Conservation (phyloP, 2,888 invertebrate species). For the Pecten maximus region DNA sequence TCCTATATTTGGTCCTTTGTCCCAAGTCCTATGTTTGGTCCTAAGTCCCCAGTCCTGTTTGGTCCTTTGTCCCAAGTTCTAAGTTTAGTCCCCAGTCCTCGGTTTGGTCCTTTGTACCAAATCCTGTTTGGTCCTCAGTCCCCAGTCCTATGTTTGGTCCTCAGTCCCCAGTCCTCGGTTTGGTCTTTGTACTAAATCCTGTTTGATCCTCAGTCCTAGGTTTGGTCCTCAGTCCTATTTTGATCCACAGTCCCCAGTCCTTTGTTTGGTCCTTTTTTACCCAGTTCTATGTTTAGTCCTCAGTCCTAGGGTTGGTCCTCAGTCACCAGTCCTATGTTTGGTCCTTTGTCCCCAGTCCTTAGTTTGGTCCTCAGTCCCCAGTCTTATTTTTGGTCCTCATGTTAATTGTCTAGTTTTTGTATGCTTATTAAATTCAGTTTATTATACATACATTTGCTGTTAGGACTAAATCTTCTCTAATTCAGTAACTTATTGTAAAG, state of each 20-base stretch:
- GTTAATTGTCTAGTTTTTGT: no score
- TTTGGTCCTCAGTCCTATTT: neutral
- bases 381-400: neutral
- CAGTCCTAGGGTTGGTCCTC: neutral
- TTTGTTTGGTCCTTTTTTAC: neutral
- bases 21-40: neutral
- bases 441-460: no score
- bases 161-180: neutral
- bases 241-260: neutral
- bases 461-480: no score
- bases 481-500: no score
- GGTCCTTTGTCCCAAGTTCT: neutral
- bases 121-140: neutral
- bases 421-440: no score
- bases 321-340: neutral
- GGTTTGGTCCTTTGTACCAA: neutral
- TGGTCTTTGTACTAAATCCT: neutral
- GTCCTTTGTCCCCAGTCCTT: neutral
- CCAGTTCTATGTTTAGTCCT: neutral
- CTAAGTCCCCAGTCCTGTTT: neutral
- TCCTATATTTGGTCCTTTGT: neutral
- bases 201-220: neutral
- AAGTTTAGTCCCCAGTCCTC: neutral
- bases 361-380: neutral
- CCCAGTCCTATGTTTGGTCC: neutral